Percentiles rank a stretch among this genome's conserved stretches.
These are phyloP conservation scores for Musca domestica DNA, from an alignment of 1,140 invertebrate genomes.

Conservation along the genomic window DNA sequence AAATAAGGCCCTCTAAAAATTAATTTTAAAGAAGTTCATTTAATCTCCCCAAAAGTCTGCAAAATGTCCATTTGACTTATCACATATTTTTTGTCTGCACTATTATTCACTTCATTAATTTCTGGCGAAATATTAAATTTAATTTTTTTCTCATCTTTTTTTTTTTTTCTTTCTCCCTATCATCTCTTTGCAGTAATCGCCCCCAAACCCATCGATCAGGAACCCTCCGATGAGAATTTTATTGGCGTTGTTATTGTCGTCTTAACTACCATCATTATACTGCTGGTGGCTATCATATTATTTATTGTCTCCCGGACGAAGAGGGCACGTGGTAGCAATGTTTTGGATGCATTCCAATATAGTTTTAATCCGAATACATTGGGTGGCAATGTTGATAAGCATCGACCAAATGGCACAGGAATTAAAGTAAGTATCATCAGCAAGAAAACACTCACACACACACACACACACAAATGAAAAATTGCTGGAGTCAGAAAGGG, in stretches of 20 bases:
- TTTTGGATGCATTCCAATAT: slow-evolving; percentile 54
- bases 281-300: slow-evolving; percentile 67
- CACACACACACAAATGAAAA: background rate
- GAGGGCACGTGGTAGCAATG: slow-evolving; percentile 59
- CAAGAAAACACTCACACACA: background rate
- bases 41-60: too few species aligned
- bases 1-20: too few species aligned
- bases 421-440: slow-evolving; percentile 56
- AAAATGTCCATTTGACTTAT: too few species aligned
- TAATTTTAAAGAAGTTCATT: too few species aligned
- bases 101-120: background rate
- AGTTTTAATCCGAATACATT: slow-evolving; percentile 54
- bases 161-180: background rate
- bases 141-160: background rate
- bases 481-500: background rate
- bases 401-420: slow-evolving; percentile 52
- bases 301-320: slow-evolving; percentile 71
- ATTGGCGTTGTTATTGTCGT: slow-evolving; percentile 76
- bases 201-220: slow-evolving; percentile 55
- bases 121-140: background rate
- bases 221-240: slow-evolving; percentile 61
- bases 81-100: too few species aligned
- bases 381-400: slow-evolving; percentile 54
- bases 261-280: slow-evolving; percentile 71
- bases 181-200: slow-evolving; percentile 48